Evolutionary conservation across 2,888 invertebrate genomes (phyloP), one percentile per base, ranked within the genome.

Genomic region (Sinohyriopsis cumingii): DNA sequence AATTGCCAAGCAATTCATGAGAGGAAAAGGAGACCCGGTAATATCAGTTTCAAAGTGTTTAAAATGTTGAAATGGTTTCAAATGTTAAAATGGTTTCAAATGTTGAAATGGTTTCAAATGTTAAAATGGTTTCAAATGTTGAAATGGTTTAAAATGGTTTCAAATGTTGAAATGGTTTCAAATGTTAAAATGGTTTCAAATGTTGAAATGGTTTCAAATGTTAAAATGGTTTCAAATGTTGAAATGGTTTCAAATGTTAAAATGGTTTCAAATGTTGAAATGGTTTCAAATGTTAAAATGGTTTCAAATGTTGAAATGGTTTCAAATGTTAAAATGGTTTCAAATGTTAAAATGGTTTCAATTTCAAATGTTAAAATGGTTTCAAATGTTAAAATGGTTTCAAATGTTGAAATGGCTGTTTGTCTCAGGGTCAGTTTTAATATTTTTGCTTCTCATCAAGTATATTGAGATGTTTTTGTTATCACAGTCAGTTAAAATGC

Each of bases 1-100:
- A 7, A 92, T 98, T 71, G 95, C 96, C 54, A 93, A 95, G 92
- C 95, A 95, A 90, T 97, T 93, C 90, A 91, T 97, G 73, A 60
- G 70, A 55, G 66, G 69, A 18, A 55, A 68, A 19, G 63, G 57
- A 22, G 20, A 63, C 60, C 56, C 28, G 63, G 45, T 45, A 45
- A 45, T 45, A 45, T 45, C 45, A 45, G 15, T 45, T 45, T 3
- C 45, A 45, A 3, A 45, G 12, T 5, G 6, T 20, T n/a, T n/a
- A 1, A 25, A n/a, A 55, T 7, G 59, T 24, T 19, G 24, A 7
- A 28, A 24, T 66, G 45, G 9, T 15, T 45, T 45, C 15, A 25
- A n/a, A 55, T 7, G 59, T 24, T 19, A 19, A 7, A 28, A 24
- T 66, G 45, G 6, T 20, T n/a, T n/a, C 3, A 25, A n/a, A 55